These are phyloP conservation scores for Leptopilina drosophilae DNA, from an alignment of 2,888 invertebrate species.

Conservation along the genomic window DNA sequence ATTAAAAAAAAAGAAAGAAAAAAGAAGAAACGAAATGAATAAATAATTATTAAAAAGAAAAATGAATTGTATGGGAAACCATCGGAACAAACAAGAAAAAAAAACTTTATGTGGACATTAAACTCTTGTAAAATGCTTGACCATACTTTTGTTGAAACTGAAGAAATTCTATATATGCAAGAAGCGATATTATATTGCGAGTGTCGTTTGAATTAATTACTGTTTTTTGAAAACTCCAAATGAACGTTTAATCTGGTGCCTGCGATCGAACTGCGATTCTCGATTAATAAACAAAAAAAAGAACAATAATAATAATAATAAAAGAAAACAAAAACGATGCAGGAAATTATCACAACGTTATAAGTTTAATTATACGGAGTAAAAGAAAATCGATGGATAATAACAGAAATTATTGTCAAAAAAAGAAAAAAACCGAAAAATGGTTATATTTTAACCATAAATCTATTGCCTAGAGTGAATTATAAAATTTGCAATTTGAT, in stretches of 20 bases:
- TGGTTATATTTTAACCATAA: constrained; percentile 62
- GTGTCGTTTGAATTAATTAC: constrained; percentile 72
- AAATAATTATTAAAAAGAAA: constrained; percentile 46
- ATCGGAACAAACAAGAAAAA: constrained; percentile 65
- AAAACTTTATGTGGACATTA: constrained; percentile 65
- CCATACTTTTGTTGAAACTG: constrained; percentile 74
- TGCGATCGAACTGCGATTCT: constrained; percentile 58
- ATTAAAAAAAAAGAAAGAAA: constrained; percentile 43
- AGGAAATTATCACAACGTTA: constrained; percentile 64
- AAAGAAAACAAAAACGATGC: constrained; percentile 57
- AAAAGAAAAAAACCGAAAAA: too few species aligned
- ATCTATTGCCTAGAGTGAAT: constrained; percentile 62
- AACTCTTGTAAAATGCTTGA: constrained; percentile 72
- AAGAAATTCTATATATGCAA: constrained; percentile 71
- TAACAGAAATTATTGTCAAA: constrained; percentile 67
- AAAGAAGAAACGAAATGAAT: constrained; percentile 42
- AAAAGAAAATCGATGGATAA: constrained; percentile 64
- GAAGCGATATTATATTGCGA: constrained; percentile 69
- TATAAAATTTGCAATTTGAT: constrained; percentile 60
- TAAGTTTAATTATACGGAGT: constrained; percentile 63
- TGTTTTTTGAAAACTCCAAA: constrained; percentile 65
- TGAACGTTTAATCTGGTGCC: constrained; percentile 72
- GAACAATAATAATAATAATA: neutral
- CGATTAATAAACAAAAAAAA: neutral
- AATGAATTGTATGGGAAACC: constrained; percentile 51